phyloP scores from a whole-genome alignment of 1,140 invertebrate genomes.

The Manduca sexta region DNA sequence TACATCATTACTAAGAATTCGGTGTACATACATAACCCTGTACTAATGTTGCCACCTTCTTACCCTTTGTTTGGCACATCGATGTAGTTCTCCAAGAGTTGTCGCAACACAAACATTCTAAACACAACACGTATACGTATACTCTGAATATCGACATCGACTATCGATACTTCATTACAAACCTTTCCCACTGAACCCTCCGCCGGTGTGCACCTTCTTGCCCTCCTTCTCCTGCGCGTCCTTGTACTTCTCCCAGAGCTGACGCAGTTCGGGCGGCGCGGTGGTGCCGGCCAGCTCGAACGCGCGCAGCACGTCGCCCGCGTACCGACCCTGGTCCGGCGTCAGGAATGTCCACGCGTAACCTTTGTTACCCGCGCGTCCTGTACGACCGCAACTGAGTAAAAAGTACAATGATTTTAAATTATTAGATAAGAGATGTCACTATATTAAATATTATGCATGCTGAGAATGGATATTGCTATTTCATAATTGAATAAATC shows the following conservation, averaged over 20 bases:
- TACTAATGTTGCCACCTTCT: too few species aligned
- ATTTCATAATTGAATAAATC: neutral
- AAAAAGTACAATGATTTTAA: neutral
- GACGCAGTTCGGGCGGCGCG: conserved; percentile 84
- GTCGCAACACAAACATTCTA: too few species aligned
- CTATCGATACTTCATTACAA: too few species aligned
- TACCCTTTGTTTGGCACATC: too few species aligned
- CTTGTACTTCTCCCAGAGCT: conserved; percentile 93
- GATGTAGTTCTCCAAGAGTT: too few species aligned
- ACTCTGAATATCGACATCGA: too few species aligned
- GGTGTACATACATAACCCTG: too few species aligned
- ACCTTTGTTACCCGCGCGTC: conserved; percentile 97
- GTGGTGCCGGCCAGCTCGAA: conserved; percentile 86
- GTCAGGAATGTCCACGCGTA: conserved; percentile 98
- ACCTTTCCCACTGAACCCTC: conserved; percentile 97
- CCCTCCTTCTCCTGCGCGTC: conserved; percentile 90
- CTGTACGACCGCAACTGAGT: conserved; percentile 89
- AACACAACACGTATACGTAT: too few species aligned
- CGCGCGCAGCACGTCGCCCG: conserved; percentile 94
- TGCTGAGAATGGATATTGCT: too few species aligned
- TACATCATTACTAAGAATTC: too few species aligned
- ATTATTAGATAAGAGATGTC: too few species aligned
- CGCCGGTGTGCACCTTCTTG: conserved; percentile 94
- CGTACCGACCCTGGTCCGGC: conserved; percentile 92
- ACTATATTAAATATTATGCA: too few species aligned